Evolutionary conservation across 2,797 vertebrate genomes (phyloP), one percentile per base, ranked within the genome.

Genomic region (Sebastes hubbsi): DNA sequence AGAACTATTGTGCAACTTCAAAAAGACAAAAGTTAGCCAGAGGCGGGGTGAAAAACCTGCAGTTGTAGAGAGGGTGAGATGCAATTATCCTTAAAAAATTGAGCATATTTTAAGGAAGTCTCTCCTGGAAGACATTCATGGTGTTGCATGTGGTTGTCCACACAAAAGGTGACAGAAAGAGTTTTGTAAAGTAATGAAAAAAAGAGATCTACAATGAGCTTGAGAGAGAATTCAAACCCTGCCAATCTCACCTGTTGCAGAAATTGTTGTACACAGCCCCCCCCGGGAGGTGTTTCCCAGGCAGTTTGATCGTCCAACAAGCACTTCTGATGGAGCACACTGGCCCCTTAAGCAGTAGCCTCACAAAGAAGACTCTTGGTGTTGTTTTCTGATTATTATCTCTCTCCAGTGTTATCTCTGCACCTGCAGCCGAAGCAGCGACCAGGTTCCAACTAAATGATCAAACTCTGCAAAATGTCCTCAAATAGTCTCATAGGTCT

Each of bases 391-490:
- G n/a, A 68, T 80, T 10, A 34, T 46, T 49, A 25, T 27, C 32
- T 52, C 27, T 52, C 32, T 25, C 14, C 72, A 25, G 46, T 38
- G n/a, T 71, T 72, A 70, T 75, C 64, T 27, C 38, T 22, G 6
- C 14, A 42, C 66, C 34, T 65, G 30, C 64, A 59, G 59, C 65
- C 0, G 0, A 69, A 80, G 6, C 62, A 29, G n/a, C 24, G 49
- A 67, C 32, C 52, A n/a, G 2, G 46, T 49, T 78, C 69, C 32
- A 54, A 63, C 36, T 72, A 38, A 64, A 77, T 54, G 24, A 75
- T 63, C 46, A 70, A 84, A 77, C 72, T 72, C 29, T 67, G 59
- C 71, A 82, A 77, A 84, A 69, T 52, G 24, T 67, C 61, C 65
- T 85, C 72, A 78, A 67, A 86, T 62, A 61, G 27, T 64, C 25